A percentile compares a stretch with the other conserved stretches of the same genome.
Evolutionary conservation across 2,113 vertebrate species (phyloP).

Genomic region (Proteles cristata): DNA sequence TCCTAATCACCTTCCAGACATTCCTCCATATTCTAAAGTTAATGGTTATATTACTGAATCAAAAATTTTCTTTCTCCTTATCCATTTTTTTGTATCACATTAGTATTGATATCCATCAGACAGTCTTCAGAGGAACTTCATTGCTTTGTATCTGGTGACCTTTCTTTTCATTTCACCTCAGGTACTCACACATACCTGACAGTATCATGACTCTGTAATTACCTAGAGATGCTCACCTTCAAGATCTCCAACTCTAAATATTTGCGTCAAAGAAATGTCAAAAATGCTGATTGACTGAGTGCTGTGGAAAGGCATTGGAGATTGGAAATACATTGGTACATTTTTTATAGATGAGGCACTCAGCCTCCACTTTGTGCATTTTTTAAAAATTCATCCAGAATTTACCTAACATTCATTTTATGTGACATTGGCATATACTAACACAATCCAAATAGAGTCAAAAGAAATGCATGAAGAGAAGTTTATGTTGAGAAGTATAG

Average conservation of each 20-base stretch:
- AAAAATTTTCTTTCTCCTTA: conserved; percentile 20
- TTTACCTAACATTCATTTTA: not conserved
- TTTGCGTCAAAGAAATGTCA: not conserved
- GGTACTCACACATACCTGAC: not conserved
- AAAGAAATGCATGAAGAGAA: not conserved
- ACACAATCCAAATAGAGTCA: not conserved
- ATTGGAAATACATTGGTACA: not conserved
- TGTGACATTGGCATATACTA: not conserved
- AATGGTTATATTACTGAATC: not conserved
- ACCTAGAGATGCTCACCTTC: not conserved
- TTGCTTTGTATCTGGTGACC: not conserved
- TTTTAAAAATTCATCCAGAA: not conserved
- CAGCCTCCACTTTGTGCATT: not conserved
- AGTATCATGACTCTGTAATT: not conserved
- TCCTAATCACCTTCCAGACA: not conserved
- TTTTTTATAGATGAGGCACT: not conserved
- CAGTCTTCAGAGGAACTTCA: not conserved
- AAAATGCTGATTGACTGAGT: not conserved
- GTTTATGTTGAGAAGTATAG: not conserved
- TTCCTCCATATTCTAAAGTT: not conserved
- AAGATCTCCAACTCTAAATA: conserved; percentile 1
- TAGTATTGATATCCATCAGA: too few relatives aligned
- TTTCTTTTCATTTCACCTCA: not conserved
- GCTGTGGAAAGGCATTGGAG: too few relatives aligned
- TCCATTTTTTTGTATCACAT: not conserved